Evolutionary conservation across 1,140 invertebrate genomes (phyloP).

Genomic region (Orius insidiosus): DNA sequence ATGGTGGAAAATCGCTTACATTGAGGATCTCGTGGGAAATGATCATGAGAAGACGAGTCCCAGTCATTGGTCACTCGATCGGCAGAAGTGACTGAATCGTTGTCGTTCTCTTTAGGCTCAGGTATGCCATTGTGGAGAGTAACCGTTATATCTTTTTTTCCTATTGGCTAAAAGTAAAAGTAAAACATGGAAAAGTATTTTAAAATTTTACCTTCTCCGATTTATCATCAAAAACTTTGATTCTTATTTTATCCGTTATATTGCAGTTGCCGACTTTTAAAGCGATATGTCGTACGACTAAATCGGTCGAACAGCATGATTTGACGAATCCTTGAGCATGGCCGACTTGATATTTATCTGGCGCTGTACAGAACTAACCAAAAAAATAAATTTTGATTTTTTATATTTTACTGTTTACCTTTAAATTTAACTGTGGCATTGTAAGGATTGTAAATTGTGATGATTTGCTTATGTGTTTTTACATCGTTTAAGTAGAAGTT

Average conservation of each 20-base stretch:
- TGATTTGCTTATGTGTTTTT: constrained; percentile 58
- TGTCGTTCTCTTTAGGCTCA: not conserved
- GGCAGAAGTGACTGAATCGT: too few species aligned
- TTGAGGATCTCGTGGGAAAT: too few species aligned
- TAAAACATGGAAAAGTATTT: not conserved
- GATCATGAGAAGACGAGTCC: too few species aligned
- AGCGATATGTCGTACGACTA: constrained; percentile 54
- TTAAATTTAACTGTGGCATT: constrained; percentile 70
- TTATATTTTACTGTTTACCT: too few species aligned
- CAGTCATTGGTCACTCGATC: too few species aligned
- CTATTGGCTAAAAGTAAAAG: too few species aligned
- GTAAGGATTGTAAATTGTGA: constrained; percentile 79
- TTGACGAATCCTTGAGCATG: constrained; percentile 65
- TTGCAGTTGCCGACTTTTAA: constrained; percentile 45
- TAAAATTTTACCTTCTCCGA: not conserved
- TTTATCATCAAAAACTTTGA: constrained; percentile 23
- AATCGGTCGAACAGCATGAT: constrained; percentile 55
- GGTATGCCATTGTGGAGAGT: not conserved
- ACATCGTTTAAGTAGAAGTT: constrained; percentile 62
- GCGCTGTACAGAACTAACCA: constrained; percentile 60
- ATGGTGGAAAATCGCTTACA: too few species aligned
- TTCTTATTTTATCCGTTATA: constrained; percentile 55
- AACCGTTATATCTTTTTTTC: not conserved
- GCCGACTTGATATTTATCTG: constrained; percentile 64
- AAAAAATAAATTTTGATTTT: too few species aligned